Evolutionary conservation across 2,797 vertebrate species (phyloP), one percentile per base, ranked within the genome.

Genomic region (Percopsis omiscomaycus): DNA sequence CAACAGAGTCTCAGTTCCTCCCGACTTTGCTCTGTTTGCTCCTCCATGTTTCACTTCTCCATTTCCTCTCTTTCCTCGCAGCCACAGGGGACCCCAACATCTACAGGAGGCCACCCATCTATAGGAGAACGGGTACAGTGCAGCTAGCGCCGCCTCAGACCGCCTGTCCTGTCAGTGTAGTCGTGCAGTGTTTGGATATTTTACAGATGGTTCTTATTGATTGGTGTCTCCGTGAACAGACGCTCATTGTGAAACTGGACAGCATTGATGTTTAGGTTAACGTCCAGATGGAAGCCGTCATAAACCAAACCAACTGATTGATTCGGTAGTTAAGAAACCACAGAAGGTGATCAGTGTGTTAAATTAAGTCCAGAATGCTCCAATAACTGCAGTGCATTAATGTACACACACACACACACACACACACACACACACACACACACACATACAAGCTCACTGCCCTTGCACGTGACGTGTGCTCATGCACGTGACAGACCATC

Each of bases 41-140:
- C 68, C 69, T 74, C 70, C 78, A 69, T 54, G 79, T 82, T 79
- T 90, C 85, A 86, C 73, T 56, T 82, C 77, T 85, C 69, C 86
- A 84, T 86, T 62, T 90, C 89, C 85, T 92, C 84, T 92, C 82
- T 93, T 80, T 93, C 87, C 91, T 86, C 86, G 89, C 93, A 96
- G 94, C 96, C 88, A 94, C 95, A 67, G 95, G 91, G 72, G 97
- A 99, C 73, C 95, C 95, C 86, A 96, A 95, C 95, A 97, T 99
- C 95, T 99, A 98, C 94, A 92, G 95, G 94, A 98, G 96, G 83
- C 96, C 96, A 13, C 97, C 97, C 90, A 98, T 98, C 96, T 99
- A 98, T 95, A 95, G 94, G 86, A 93, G 94, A 91, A 94, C 96
- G 87, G 97, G 97, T 99, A 96, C 4, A 92, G 89, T 91, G 85